A percentile compares a stretch with the other conserved stretches of the same genome.
phyloP scores from a whole-genome alignment of 2,113 vertebrate genomes.

The Thalassoma bifasciatum region DNA sequence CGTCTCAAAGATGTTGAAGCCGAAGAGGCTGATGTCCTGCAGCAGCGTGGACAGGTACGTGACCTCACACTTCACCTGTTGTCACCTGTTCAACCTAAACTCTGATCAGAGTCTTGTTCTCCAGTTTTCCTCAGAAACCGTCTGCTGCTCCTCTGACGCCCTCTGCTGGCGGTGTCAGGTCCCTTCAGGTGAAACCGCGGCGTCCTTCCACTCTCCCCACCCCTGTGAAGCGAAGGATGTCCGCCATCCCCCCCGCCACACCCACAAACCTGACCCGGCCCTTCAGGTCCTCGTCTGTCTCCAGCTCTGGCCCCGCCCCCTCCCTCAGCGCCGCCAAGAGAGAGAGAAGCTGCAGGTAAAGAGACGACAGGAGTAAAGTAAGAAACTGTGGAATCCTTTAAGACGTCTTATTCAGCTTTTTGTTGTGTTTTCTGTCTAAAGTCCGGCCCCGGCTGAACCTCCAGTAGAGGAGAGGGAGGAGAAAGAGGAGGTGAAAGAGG shows the following conservation, averaged over 20 bases:
- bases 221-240: slow-evolving; percentile 75
- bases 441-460: neutral
- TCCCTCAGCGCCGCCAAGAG: slow-evolving; percentile 58
- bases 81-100: too few species aligned
- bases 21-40: slow-evolving; percentile 73
- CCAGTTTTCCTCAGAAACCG: slow-evolving; percentile 65
- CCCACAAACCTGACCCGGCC: slow-evolving; percentile 70
- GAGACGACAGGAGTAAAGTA: too few species aligned
- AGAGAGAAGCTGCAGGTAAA: slow-evolving; percentile 77
- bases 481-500: neutral
- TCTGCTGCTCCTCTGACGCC: slow-evolving; percentile 64
- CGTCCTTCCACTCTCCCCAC: slow-evolving; percentile 85
- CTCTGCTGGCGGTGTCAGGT: slow-evolving; percentile 33
- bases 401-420: too few species aligned
- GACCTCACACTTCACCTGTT: too few species aligned
- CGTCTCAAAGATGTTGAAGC: slow-evolving; percentile 60
- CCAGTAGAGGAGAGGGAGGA: slow-evolving; percentile 23
- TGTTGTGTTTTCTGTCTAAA: slow-evolving; percentile 12
- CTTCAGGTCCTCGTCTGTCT: slow-evolving; percentile 3
- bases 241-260: slow-evolving; percentile 73
- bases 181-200: slow-evolving; percentile 72
- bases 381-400: too few species aligned
- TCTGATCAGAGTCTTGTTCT: neutral
- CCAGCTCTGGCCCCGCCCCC: neutral
- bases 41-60: slow-evolving; percentile 84